phyloP scores from a whole-genome alignment of 2,888 invertebrate genomes.

The Pegoplata infirma region DNA sequence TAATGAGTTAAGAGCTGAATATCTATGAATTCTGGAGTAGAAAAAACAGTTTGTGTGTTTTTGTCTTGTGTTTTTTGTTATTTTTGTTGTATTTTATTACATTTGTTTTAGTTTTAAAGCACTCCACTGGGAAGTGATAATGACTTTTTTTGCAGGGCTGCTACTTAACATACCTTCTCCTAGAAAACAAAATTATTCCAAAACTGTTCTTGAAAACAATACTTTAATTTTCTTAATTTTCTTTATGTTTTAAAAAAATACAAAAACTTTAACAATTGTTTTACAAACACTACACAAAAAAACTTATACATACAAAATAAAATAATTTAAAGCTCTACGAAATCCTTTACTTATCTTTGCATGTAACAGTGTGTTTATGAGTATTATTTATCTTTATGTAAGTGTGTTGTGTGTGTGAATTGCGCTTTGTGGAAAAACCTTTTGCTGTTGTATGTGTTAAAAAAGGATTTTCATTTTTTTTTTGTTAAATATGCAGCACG shows the following conservation, averaged over 20 bases:
- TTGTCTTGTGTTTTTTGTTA: too few species aligned
- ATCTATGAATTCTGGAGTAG: too few species aligned
- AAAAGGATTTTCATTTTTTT: not conserved
- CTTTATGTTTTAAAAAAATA: not conserved
- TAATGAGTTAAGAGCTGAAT: too few species aligned
- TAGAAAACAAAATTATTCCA: too few species aligned
- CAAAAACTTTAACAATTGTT: not conserved
- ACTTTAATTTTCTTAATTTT: not conserved
- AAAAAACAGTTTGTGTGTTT: too few species aligned
- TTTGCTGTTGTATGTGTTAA: not conserved
- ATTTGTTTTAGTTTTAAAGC: too few species aligned
- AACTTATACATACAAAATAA: not conserved
- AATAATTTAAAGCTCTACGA: not conserved
- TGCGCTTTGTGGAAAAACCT: not conserved
- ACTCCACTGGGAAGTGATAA: too few species aligned
- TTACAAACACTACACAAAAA: too few species aligned
- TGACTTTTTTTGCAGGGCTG: too few species aligned
- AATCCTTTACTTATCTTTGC: not conserved
- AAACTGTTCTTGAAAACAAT: too few species aligned
- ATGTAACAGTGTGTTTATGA: not conserved
- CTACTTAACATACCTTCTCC: too few species aligned
- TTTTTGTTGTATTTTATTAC: too few species aligned
- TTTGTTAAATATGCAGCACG: constrained; percentile 13
- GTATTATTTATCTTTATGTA: not conserved
- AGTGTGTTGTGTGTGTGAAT: not conserved